Percentiles rank a stretch among this genome's conserved stretches.
These are phyloP conservation scores for Caerostris extrusa DNA, from an alignment of 1,140 invertebrate genomes.

Conservation along the genomic window DNA sequence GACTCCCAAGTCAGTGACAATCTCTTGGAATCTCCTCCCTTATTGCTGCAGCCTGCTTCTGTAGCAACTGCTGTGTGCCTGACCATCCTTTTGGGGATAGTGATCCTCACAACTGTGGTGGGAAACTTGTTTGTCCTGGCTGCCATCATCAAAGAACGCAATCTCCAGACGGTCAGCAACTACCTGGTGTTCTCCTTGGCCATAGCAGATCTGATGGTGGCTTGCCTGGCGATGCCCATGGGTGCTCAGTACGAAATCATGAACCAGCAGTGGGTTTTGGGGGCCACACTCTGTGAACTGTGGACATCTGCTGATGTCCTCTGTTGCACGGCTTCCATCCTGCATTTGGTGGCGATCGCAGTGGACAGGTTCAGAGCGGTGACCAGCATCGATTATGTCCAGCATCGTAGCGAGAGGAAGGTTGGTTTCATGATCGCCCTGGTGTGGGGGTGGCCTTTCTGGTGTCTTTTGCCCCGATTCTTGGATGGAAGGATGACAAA, in stretches of 20 bases:
- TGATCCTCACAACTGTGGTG: slow-evolving; percentile 80
- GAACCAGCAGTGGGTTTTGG: slow-evolving; percentile 89
- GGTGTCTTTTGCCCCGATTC: slow-evolving; percentile 92
- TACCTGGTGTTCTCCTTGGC: slow-evolving; percentile 93
- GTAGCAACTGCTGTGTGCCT: slow-evolving; percentile 26
- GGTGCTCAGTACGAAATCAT: slow-evolving; percentile 90
- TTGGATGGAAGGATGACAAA: slow-evolving; percentile 93
- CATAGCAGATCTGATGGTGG: slow-evolving; percentile 92
- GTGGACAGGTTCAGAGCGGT: slow-evolving; percentile 98
- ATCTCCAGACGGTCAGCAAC: slow-evolving; percentile 92
- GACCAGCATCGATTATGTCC: slow-evolving; percentile 96
- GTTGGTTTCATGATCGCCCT: slow-evolving; percentile 95
- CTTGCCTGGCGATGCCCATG: slow-evolving; percentile 93
- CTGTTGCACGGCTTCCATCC: slow-evolving; percentile 93
- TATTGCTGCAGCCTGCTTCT: background rate
- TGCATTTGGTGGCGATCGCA: slow-evolving; percentile 96
- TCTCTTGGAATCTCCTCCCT: background rate
- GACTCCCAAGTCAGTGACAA: background rate
- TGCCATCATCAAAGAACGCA: slow-evolving; percentile 93
- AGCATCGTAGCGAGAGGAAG: slow-evolving; percentile 89
- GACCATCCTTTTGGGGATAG: slow-evolving; percentile 79
- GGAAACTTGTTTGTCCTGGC: slow-evolving; percentile 97
- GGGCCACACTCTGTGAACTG: slow-evolving; percentile 93
- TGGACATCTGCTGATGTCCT: slow-evolving; percentile 95
- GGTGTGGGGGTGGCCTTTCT: slow-evolving; percentile 94